These are phyloP conservation scores for Phyllopteryx taeniolatus DNA, from an alignment of 2,113 vertebrate species.

Conservation along the genomic window DNA sequence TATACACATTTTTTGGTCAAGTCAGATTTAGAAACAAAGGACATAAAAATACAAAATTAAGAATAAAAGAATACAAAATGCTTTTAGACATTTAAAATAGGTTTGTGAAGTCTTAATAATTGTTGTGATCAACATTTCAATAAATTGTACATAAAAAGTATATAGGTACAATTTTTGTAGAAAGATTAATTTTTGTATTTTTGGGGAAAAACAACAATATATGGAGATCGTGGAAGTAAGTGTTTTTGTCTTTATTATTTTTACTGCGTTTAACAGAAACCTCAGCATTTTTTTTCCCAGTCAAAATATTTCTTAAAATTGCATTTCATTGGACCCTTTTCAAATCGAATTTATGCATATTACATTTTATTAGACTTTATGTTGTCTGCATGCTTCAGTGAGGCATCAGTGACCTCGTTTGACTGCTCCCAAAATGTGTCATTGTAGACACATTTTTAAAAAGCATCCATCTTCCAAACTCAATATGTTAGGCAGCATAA, in stretches of 20 bases:
- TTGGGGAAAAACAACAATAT: background rate
- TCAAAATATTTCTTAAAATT: background rate
- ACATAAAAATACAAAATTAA: background rate
- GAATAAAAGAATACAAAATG: background rate
- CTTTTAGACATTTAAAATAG: background rate
- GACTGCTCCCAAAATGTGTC: no score
- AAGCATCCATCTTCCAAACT: background rate
- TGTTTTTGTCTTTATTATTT: background rate
- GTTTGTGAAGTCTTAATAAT: background rate
- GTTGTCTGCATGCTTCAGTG: background rate
- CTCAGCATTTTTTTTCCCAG: no score
- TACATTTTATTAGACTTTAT: background rate
- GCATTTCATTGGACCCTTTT: background rate
- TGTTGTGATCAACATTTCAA: background rate
- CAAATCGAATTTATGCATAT: background rate
- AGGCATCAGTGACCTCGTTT: background rate
- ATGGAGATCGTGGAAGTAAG: background rate
- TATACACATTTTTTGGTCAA: background rate
- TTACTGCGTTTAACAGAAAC: background rate
- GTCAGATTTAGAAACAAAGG: background rate
- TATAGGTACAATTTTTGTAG: no score
- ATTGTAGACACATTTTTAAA: no score
- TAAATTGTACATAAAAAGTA: background rate
- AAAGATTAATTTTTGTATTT: background rate
- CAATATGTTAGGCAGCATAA: background rate